These are phyloP conservation scores for Pogonomyrmex barbatus DNA, from an alignment of 1,140 invertebrate species.

Conservation along the genomic window DNA sequence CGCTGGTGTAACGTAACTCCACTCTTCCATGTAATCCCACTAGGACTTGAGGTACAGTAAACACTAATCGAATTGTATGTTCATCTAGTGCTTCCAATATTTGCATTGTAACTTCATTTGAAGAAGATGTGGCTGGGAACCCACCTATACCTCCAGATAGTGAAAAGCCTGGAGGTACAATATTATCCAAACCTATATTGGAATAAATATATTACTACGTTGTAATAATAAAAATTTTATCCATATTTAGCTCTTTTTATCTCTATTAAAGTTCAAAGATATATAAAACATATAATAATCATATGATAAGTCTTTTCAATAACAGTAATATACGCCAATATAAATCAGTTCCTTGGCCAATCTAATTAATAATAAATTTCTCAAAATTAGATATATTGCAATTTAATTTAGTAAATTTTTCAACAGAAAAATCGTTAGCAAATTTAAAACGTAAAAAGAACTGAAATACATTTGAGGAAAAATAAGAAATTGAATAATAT, in stretches of 20 bases:
- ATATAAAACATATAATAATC: neutral
- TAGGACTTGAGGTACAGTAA: slow-evolving; percentile 92
- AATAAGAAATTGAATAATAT: neutral
- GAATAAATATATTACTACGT: neutral
- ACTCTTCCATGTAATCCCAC: slow-evolving; percentile 94
- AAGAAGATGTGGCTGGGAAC: slow-evolving; percentile 76
- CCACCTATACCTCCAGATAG: slow-evolving; percentile 71
- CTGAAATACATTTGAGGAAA: neutral
- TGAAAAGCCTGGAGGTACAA: slow-evolving; percentile 74
- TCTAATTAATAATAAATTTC: too few relatives aligned
- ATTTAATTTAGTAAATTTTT: neutral
- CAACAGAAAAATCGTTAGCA: neutral
- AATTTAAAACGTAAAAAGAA: neutral
- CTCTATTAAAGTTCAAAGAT: neutral
- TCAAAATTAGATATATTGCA: neutral
- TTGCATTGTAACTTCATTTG: slow-evolving; percentile 88
- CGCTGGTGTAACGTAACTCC: slow-evolving; percentile 92
- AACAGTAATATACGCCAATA: neutral
- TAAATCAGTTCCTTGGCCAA: neutral
- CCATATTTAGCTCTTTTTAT: neutral
- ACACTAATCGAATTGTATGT: slow-evolving; percentile 92
- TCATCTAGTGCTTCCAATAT: slow-evolving; percentile 91
- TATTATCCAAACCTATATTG: slow-evolving; percentile 76
- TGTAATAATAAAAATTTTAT: neutral
- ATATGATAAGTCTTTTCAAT: neutral